Base-by-base conservation (phyloP, 2,797 vertebrate genomes). In the Helostoma temminkii region DNA sequence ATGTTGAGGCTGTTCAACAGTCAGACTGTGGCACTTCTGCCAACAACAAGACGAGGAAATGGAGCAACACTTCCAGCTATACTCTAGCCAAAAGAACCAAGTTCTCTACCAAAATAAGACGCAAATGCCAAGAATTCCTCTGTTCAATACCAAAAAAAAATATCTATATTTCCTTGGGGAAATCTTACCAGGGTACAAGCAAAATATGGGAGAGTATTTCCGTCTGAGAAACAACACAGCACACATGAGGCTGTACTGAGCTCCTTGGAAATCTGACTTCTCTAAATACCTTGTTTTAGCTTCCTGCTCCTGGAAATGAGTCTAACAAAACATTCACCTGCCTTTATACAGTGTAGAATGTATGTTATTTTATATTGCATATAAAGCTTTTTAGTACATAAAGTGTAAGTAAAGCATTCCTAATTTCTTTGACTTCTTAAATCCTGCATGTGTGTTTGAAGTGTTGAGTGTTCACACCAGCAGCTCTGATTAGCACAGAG, bases 401-500 rank as follows among this genome's bases (percentile, higher is more conserved):
- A n/a, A n/a, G n/a, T n/a, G n/a, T n/a, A n/a, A n/a, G n/a, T n/a
- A n/a, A n/a, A n/a, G n/a, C n/a, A n/a, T n/a, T n/a, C n/a, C n/a
- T n/a, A n/a, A n/a, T n/a, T n/a, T n/a, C n/a, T n/a, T n/a, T n/a
- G n/a, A 6, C 8, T 55, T 21, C 32, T 34, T 28, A 36, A 30
- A 30, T 4, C 53, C 48, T 28, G 46, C 21, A 53, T 12, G 32
- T n/a, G 64, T 28, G 64, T 54, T 52, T 6, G 18, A 22, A 4
- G 57, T 53, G 73, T 74, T 49, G 39, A 47, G 50, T 0, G 14
- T 71, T 57, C 32, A 30, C 26, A 78, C 53, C 43, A 49, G 39
- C 52, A 53, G 21, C 25, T 8, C 48, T 61, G 78, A 80, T 75
- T 34, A 61, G 62, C 3, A 28, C 41, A 21, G 49, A 74, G 74